These are phyloP conservation scores for Anoplopoma fimbria DNA, from an alignment of 2,113 vertebrate genomes.

Conservation along the genomic window DNA sequence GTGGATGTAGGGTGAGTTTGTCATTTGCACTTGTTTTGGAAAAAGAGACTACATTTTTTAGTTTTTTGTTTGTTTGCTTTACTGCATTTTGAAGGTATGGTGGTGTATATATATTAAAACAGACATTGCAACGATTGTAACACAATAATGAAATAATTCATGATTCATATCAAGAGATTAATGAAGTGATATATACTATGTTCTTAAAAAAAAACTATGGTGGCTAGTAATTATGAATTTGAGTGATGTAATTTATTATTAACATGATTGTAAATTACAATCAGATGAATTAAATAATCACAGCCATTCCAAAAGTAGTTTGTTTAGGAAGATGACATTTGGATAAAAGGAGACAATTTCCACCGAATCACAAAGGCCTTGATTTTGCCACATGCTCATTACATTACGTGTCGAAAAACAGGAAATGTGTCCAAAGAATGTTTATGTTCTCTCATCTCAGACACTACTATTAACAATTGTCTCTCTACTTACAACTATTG, in stretches of 20 bases:
- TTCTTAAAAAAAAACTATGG: background rate
- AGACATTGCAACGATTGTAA: background rate
- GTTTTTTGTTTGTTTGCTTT: background rate
- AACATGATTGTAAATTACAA: background rate
- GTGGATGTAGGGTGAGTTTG: background rate
- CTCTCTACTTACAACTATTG: background rate
- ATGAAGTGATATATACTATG: background rate
- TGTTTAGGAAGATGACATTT: background rate
- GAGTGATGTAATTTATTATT: background rate
- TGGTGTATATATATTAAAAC: background rate
- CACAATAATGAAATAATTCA: background rate
- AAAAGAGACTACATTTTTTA: conserved; percentile 1
- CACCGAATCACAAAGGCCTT: background rate
- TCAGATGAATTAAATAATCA: too few relatives aligned
- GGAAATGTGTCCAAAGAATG: background rate
- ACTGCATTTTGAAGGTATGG: background rate
- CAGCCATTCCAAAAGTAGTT: background rate
- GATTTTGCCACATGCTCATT: background rate
- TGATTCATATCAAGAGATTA: background rate
- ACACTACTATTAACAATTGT: background rate
- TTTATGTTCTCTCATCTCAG: background rate
- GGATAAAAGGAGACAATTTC: conserved; percentile 1
- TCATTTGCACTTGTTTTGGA: background rate
- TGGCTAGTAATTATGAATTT: background rate
- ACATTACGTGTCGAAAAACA: background rate